Base-by-base conservation (phyloP, 1,140 invertebrate genomes). In the Drosophila parvula region DNA sequence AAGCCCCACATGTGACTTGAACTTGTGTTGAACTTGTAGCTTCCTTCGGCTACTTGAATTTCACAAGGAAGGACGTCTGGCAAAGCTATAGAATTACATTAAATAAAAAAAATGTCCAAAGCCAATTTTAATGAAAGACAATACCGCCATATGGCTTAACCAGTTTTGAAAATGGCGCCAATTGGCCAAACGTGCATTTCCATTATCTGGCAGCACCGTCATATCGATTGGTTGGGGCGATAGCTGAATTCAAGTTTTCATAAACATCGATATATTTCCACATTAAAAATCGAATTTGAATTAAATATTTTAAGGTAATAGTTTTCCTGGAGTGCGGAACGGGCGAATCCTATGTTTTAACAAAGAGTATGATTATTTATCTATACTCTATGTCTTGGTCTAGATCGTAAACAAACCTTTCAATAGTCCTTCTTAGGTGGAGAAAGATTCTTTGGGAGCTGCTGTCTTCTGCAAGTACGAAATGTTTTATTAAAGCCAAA, bases 41-140 rank as follows among this genome's bases (percentile, higher is more conserved):
- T 86, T 86, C 83, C 83, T 86, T 81, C 53, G 53, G 75, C 78
- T 88, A 70, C 74, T 86, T 78, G 68, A 83, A 55, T 88, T 88
- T 88, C 84, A 68, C 51, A 67, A 68, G 58, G 75, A 82, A 88
- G 79, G 79, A 88, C 79, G 60, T 64, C 65, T 45, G 63, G 22
- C 41, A 4, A 14, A 18, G 56, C 40, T 83, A 80, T 88, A 64
- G 34, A 70, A 63, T 88, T 88, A 79, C 83, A 58, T 11, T 32
- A 32, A 74, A 27, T 6, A 30, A 40, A 8, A 43, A 22, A 32
- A 16, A 57, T 48, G 51, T 51, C 14, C 16, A 34, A 51, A 32
- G 27, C 1, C 9, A 32, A 22, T 11, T 22, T 36, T 36, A 68
- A 34, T 51, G 62, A 67, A 64, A 76, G n/a, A 28, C 38, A 34